Evolutionary conservation across 2,797 vertebrate species (phyloP), one percentile per base, ranked within the genome.

Genomic region (Coilia nasus): DNA sequence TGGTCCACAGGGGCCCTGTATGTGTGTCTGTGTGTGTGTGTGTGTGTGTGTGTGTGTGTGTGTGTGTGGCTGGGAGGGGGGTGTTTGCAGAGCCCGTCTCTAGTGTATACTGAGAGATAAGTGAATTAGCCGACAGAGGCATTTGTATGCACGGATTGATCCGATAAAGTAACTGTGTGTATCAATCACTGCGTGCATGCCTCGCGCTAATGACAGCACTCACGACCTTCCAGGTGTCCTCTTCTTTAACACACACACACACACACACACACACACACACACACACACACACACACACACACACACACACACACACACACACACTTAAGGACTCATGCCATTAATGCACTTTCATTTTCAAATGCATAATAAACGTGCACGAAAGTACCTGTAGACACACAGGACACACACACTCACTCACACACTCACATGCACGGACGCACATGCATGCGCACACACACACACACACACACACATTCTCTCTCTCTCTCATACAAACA

Each of bases 91-190:
- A 75, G 67, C 31, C 9, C 7, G 3, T 59, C 28, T 75, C 0
- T 75, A 28, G 67, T 75, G 67, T 23, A 28, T 6, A 17, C 15
- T 56, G 71, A 41, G 62, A 64, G n/a, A 84, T 47, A 67, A 75
- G 67, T 75, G 67, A 75, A 75, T 75, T 75, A 75, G 91, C 89
- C 87, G 19, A 88, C 86, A 83, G 91, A 23, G 67, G 92, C 90
- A 93, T 94, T 80, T 86, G 88, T 92, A 95, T 95, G 93, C 94
- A 90, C 87, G 91, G 93, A 87, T 87, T 25, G 89, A 86, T 86
- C 83, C 86, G 88, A 91, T 91, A 92, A 93, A 92, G 91, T 90
- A 94, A 92, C 92, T 90, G 89, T 82, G 81, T 91, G 88, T 92
- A 94, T 94, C 92, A 92, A 91, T 94, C 93, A 85, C 87, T 89